A percentile compares a stretch with the other conserved stretches of the same genome.
Conservation (phyloP, 2,113 vertebrate genomes). For the Xenotilapia caudafasciata region DNA sequence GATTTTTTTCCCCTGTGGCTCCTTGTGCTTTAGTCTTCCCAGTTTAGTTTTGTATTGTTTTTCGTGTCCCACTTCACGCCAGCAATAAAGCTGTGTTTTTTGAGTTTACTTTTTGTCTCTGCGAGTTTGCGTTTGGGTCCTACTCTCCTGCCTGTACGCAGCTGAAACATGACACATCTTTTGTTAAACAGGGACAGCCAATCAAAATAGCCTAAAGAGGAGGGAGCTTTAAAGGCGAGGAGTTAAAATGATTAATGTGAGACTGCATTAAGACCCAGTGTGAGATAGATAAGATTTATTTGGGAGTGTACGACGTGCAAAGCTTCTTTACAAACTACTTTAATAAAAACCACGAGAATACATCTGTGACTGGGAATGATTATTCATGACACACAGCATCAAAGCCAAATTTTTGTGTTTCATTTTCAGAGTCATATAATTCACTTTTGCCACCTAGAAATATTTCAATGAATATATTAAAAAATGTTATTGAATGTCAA, state of each 20-base stretch:
- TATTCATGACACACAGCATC: background rate
- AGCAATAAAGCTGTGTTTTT: too few species aligned
- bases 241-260: rapidly evolving
- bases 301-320: rapidly evolving
- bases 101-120: too few species aligned
- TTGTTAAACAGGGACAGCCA: background rate
- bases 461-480: background rate
- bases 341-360: rapidly evolving
- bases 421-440: rapidly evolving
- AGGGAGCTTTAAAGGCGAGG: rapidly evolving
- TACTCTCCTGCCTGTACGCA: too few species aligned
- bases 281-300: background rate
- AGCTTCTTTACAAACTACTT: background rate
- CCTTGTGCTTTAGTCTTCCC: too few species aligned
- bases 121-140: too few species aligned
- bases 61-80: too few species aligned
- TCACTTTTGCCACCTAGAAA: rapidly evolving
- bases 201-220: rapidly evolving
- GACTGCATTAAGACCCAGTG: rapidly evolving
- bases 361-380: rapidly evolving
- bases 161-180: background rate
- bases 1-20: too few species aligned
- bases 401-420: rapidly evolving
- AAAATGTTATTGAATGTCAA: background rate
- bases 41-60: too few species aligned